Evolutionary conservation across 2,888 invertebrate genomes (phyloP).

Genomic region (Heteromyza rotundicornis): DNA sequence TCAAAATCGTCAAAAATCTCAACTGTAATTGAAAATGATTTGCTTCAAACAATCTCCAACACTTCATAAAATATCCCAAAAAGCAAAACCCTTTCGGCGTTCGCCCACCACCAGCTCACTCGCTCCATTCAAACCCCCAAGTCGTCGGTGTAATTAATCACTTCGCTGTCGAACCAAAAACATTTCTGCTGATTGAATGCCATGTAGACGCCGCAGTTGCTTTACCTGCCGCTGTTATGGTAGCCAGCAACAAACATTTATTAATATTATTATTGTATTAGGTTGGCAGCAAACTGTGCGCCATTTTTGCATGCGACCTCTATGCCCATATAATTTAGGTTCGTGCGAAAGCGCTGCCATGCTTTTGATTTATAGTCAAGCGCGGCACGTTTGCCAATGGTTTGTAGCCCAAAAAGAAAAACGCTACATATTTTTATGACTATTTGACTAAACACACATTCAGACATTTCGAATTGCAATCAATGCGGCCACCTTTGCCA

Average conservation of each 20-base stretch:
- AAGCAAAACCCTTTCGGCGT: neutral
- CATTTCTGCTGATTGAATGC: neutral
- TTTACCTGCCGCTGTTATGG: neutral
- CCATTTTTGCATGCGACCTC: too few species aligned
- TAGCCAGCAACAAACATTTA: too few species aligned
- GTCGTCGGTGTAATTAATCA: neutral
- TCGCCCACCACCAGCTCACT: too few species aligned
- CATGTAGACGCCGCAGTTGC: neutral
- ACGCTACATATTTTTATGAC: neutral
- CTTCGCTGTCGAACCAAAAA: neutral
- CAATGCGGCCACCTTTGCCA: neutral
- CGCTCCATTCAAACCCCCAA: too few species aligned
- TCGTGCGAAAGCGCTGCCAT: neutral
- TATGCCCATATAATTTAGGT: too few species aligned
- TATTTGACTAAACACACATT: neutral
- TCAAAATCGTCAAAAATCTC: too few species aligned
- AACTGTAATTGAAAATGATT: too few species aligned
- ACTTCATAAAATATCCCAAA: neutral
- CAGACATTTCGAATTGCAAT: neutral
- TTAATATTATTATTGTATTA: too few species aligned
- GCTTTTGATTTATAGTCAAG: neutral
- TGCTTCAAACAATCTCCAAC: too few species aligned
- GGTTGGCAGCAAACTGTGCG: too few species aligned
- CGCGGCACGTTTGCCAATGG: neutral
- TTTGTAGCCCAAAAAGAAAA: neutral